A percentile compares a stretch with the other conserved stretches of the same genome.
phyloP scores from a whole-genome alignment of 2,113 vertebrate species.

The Dunckerocampus dactyliophorus region DNA sequence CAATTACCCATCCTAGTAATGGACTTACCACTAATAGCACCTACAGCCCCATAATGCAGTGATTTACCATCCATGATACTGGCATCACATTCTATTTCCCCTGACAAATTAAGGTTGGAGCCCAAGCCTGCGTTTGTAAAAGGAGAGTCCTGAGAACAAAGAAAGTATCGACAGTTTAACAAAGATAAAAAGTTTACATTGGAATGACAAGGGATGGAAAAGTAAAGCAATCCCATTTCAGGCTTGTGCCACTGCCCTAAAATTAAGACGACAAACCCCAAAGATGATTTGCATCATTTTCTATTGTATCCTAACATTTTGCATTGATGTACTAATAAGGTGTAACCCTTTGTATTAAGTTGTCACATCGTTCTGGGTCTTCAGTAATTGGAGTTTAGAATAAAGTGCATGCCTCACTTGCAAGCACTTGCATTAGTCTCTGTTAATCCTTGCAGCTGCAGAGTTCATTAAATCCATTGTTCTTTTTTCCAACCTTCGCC shows the following conservation, averaged over 20 bases:
- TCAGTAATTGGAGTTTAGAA: neutral
- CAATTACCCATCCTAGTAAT: neutral
- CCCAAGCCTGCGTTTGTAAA: conserved; percentile 98
- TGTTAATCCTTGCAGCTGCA: conserved; percentile 10
- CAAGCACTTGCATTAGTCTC: neutral
- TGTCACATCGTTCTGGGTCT: no score
- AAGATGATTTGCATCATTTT: no score
- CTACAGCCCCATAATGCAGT: conserved; percentile 93
- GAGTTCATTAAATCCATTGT: conserved; percentile 10
- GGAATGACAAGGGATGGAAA: neutral
- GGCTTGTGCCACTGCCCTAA: neutral
- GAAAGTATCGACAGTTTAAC: conserved; percentile 15
- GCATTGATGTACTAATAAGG: no score
- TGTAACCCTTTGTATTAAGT: no score
- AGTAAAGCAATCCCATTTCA: neutral
- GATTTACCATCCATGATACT: conserved; percentile 99
- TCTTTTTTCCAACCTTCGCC: conserved; percentile 12
- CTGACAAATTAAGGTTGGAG: conserved; percentile 94
- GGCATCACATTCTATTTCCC: conserved; percentile 97
- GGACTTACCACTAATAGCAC: conserved; percentile 85
- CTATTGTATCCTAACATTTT: no score
- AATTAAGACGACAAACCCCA: neutral
- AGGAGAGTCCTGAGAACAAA: conserved; percentile 86
- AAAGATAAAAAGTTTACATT: neutral
- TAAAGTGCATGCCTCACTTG: neutral